Base-by-base conservation (phyloP, 2,797 vertebrate genomes). In the Geotria australis region DNA sequence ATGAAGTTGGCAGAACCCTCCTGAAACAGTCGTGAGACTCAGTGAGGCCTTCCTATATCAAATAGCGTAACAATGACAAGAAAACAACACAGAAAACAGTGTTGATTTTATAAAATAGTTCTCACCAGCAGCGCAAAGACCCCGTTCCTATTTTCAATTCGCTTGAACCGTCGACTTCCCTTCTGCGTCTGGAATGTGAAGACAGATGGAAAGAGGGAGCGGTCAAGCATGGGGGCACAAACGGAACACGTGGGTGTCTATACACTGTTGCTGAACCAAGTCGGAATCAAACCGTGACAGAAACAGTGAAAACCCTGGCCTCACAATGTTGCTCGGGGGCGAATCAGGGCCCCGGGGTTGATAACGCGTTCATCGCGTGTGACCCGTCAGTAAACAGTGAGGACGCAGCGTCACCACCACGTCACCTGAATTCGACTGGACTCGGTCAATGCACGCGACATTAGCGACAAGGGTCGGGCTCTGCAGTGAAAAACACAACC, bases 71-170 rank as follows among this genome's bases (percentile, higher is more conserved):
- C 49, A 14, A 14, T 12, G 12, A 53, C 6, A 7, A 53, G 14
- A 14, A 53, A 12, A 14, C 12, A 12, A 49, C 53, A 5, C 14
- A 53, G 14, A 14, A 53, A 12, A 14, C 12, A 12, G 49, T 53
- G 5, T 14, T 14, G 12, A 49, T 53, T 38, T 38, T 5, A 53
- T 14, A 62, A 60, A 63, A 61, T 59, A 47, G 38, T 61, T 78
- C 76, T 79, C 73, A 80, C 77, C 77, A 79, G 73, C 65, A 80
- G 65, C 46, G 75, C 74, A 79, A 80, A 80, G 70, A 80, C 76
- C 74, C 77, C 76, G 47, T 80, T 80, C 74, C 76, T 78, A 76
- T 77, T 77, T 66, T 80, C 77, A 75, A 80, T 78, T 76, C 77
- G 77, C 76, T 78, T 80, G 76, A 80, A 80, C 67, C 77, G 73